These are phyloP conservation scores for Hucho hucho DNA, from an alignment of 2,113 vertebrate species.

Conservation along the genomic window DNA sequence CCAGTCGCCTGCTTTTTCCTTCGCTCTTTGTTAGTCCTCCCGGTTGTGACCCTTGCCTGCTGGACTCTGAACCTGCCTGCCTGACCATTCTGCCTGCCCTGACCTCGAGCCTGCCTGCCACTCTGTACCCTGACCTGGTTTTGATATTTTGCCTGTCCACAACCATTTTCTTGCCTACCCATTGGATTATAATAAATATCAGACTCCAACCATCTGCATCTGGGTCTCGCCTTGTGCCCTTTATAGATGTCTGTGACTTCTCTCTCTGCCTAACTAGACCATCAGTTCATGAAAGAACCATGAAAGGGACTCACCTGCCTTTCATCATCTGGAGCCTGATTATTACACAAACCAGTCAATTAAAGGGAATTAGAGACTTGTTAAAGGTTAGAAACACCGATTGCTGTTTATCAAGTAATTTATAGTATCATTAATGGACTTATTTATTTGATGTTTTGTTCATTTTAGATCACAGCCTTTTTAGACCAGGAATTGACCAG, in stretches of 20 bases:
- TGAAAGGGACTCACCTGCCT: conserved; percentile 63
- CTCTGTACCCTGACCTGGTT: too few species aligned
- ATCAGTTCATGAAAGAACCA: conserved; percentile 37
- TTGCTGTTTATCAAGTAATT: conserved; percentile 30
- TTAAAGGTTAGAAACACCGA: conserved; percentile 41
- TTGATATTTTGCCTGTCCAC: too few species aligned
- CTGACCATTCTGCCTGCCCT: too few species aligned
- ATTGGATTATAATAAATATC: too few species aligned
- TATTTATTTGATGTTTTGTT: neutral
- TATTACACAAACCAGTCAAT: conserved; percentile 64
- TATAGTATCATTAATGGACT: conserved; percentile 3
- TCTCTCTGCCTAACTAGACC: conserved; percentile 34
- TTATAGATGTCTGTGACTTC: conserved; percentile 39
- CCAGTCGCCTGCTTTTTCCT: too few species aligned
- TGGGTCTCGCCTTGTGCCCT: too few species aligned
- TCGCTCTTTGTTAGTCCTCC: too few species aligned
- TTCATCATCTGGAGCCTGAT: conserved; percentile 65
- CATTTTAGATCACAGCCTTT: neutral
- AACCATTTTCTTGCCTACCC: too few species aligned
- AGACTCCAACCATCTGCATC: too few species aligned
- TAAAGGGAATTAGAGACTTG: conserved; percentile 46
- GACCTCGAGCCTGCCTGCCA: too few species aligned
- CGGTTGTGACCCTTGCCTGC: too few species aligned
- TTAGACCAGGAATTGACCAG: neutral
- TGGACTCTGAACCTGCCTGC: too few species aligned